Evolutionary conservation across 2,113 vertebrate genomes (phyloP).

Genomic region (Catagonus wagneri): DNA sequence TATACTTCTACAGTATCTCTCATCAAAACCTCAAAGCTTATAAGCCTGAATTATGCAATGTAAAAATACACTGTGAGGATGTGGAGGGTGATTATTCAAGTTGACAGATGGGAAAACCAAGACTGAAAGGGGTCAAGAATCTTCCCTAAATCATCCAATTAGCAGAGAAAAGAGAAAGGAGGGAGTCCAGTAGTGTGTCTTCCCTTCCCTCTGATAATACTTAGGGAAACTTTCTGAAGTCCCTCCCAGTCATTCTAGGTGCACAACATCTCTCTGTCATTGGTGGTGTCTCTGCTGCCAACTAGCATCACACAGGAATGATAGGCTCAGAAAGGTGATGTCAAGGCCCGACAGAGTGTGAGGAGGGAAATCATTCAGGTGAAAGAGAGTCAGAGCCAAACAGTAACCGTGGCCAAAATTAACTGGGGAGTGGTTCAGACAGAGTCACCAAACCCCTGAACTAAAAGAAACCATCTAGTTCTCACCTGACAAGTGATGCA

Average conservation of each 20-base stretch:
- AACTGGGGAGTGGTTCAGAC: neutral
- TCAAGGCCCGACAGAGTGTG: neutral
- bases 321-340: neutral
- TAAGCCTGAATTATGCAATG: conserved; percentile 44
- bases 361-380: neutral
- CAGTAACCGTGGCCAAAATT: neutral
- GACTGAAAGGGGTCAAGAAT: neutral
- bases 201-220: neutral
- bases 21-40: conserved; percentile 45
- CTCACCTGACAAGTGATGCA: neutral
- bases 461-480: neutral
- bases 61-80: neutral
- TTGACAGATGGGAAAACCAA: conserved; percentile 52
- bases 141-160: neutral
- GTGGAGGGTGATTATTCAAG: neutral
- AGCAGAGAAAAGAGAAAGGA: neutral
- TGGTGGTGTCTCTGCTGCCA: neutral
- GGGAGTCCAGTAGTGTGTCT: neutral
- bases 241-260: neutral
- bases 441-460: neutral
- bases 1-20: neutral
- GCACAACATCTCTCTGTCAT: neutral
- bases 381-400: neutral
- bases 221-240: neutral
- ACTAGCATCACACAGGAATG: neutral